Evolutionary conservation across 2,113 vertebrate species (phyloP).

Genomic region (Glareola pratincola): DNA sequence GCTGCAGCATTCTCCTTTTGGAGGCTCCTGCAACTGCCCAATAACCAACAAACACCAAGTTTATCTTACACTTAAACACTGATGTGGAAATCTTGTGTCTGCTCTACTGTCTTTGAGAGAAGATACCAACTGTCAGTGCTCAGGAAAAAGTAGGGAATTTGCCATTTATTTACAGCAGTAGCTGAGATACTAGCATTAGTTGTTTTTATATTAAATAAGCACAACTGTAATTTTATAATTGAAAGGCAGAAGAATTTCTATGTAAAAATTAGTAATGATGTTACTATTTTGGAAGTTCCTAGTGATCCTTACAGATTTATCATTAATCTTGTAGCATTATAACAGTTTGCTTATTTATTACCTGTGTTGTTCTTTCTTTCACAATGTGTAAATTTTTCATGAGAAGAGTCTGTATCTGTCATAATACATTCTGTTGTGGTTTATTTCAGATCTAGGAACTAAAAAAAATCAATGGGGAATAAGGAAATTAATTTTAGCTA

Average conservation of each 20-base stretch:
- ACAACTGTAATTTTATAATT: background rate
- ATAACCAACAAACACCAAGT: background rate
- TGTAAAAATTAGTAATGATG: background rate
- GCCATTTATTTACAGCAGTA: background rate
- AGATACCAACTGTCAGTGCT: background rate
- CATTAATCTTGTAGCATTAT: background rate
- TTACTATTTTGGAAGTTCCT: background rate
- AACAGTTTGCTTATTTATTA: background rate
- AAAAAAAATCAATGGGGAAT: background rate
- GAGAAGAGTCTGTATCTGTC: background rate
- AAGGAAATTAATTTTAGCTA: background rate
- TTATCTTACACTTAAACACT: background rate
- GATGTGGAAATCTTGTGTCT: background rate
- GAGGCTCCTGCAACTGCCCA: background rate
- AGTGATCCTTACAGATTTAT: background rate
- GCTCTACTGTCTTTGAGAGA: background rate
- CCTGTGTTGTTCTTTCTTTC: background rate
- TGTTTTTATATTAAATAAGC: background rate
- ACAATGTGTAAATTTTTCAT: background rate
- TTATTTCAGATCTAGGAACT: background rate
- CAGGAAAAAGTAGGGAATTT: background rate
- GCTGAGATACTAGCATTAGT: background rate
- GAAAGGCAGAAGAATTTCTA: background rate
- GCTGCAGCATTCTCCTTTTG: background rate
- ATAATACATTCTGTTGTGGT: background rate